These are phyloP conservation scores for Hipparchia sbordonii DNA, from an alignment of 2,888 invertebrate species.

Conservation along the genomic window DNA sequence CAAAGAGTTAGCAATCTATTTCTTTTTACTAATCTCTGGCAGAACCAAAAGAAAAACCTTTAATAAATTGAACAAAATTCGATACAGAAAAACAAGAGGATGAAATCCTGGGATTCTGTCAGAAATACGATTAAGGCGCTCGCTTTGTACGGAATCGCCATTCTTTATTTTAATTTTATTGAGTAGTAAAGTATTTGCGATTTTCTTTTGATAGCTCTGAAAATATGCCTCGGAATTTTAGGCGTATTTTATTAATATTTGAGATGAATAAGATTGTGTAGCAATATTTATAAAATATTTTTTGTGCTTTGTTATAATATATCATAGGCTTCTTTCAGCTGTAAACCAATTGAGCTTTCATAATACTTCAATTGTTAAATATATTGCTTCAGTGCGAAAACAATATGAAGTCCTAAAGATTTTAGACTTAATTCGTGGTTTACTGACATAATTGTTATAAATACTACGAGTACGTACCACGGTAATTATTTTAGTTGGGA, in stretches of 20 bases:
- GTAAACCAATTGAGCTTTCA: too few relatives aligned
- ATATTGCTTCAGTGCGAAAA: too few relatives aligned
- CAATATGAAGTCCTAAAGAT: too few relatives aligned
- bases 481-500: too few relatives aligned
- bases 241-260: constrained; percentile 10
- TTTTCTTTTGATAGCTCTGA: constrained; percentile 33
- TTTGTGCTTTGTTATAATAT: background rate
- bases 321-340: background rate
- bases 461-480: too few relatives aligned
- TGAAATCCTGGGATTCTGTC: constrained; percentile 61
- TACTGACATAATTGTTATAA: too few relatives aligned
- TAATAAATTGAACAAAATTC: constrained; percentile 69
- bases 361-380: too few relatives aligned
- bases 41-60: constrained; percentile 65
- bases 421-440: too few relatives aligned
- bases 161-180: constrained; percentile 42
- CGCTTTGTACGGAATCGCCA: constrained; percentile 36
- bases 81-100: constrained; percentile 67
- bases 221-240: constrained; percentile 20
- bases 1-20: too few relatives aligned
- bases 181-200: constrained; percentile 35
- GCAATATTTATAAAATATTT: constrained; percentile 9
- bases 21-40: too few relatives aligned
- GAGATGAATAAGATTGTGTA: background rate
- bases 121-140: constrained; percentile 59